Evolutionary conservation across 2,797 vertebrate genomes (phyloP).

Genomic region (Oophaga sylvatica): DNA sequence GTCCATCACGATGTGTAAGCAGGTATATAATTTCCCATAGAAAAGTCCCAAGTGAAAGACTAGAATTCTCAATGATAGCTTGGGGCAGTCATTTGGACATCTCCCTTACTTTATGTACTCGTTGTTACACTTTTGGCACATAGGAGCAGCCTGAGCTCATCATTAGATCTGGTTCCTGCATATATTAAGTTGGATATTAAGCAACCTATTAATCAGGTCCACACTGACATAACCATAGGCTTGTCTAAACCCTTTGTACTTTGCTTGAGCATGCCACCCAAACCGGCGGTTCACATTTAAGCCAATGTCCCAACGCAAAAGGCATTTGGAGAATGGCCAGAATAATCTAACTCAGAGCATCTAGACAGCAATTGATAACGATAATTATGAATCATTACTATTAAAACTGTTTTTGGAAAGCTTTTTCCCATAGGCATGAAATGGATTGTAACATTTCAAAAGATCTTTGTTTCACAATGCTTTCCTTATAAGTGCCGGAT

Average conservation of each 20-base stretch:
- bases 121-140: constrained; percentile 20
- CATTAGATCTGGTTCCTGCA: constrained; percentile 22
- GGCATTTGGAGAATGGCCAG: constrained; percentile 32
- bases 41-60: not conserved
- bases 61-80: not conserved
- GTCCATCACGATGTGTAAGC: not conserved
- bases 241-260: constrained; percentile 27
- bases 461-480: constrained; percentile 24
- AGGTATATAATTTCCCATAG: not conserved
- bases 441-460: constrained; percentile 21
- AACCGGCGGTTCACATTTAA: constrained; percentile 7
- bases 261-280: not conserved
- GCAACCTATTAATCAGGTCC: constrained; percentile 37
- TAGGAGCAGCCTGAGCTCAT: not conserved
- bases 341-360: constrained; percentile 36
- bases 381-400: constrained; percentile 50
- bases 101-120: constrained; percentile 10
- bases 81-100: constrained; percentile 14
- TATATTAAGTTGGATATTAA: constrained; percentile 25
- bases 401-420: constrained; percentile 37
- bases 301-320: constrained; percentile 21
- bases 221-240: constrained; percentile 37
- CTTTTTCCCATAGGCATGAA: constrained; percentile 21
- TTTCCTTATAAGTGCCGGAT: not conserved
- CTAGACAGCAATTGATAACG: constrained; percentile 44